Base-by-base conservation (phyloP, 1,140 invertebrate genomes). In the Bombus confusus region DNA sequence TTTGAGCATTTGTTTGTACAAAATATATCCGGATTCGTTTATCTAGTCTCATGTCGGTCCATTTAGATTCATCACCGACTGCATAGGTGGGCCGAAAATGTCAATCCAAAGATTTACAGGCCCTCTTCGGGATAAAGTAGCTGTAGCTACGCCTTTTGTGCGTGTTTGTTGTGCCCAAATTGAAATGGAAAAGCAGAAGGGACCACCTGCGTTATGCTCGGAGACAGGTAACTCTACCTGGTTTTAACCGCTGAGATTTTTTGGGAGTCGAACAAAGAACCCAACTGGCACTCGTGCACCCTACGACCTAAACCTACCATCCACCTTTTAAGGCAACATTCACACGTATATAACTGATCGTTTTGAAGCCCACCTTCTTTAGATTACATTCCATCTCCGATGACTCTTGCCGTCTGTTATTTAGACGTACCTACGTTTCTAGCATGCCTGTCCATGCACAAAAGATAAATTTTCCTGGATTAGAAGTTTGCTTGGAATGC, bases 191-290 rank as follows among this genome's bases (percentile, higher is more conserved):
- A 59, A 69, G 68, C 52, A 75, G 69, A 69, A 62, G 76, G 77
- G 82, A 81, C 88, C 84, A 91, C 86, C 89, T 90, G 88, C 87
- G 69, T 68, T 84, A 75, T 81, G 18, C 68, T 52, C 57, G 80
- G n/a, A 52, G 74, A 80, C 83, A 83, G 80, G 89, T 88, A 90
- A 90, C 84, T 88, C 76, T 90, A 91, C 83, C 89, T 88, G 89
- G 64, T 31, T 66, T 47, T 4, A 86, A 71, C 75, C 80, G 68
- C 22, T 68, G 52, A 88, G 88, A 90, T 91, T 87, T 86, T 84
- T 75, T 68, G 57, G 68, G 81, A 39, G 64, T 59, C 88, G 88
- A 83, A 90, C 89, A 90, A 91, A 91, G 87, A 52, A 78, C 66
- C 83, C 89, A 91, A 83, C 86, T 91, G 89, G 71, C 73, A 83